Evolutionary conservation across 1,140 invertebrate species (phyloP).

Genomic region (Cephus cinctus): DNA sequence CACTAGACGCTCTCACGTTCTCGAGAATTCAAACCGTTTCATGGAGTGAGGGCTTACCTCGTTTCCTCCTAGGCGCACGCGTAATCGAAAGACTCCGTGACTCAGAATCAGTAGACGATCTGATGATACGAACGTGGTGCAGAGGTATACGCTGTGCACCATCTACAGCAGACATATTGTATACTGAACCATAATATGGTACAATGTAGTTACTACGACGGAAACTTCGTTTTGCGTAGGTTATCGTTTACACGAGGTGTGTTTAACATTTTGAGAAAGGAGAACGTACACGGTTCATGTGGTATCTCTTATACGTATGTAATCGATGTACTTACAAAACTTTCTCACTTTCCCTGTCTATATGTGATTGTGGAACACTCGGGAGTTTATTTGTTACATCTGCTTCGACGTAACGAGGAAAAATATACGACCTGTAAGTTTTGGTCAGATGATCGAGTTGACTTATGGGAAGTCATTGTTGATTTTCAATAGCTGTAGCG

Average conservation of each 20-base stretch:
- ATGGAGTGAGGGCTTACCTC: too few relatives aligned
- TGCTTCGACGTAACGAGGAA: too few relatives aligned
- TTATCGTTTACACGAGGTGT: too few relatives aligned
- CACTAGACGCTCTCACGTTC: background rate
- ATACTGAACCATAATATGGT: too few relatives aligned
- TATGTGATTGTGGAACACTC: background rate
- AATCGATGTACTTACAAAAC: background rate
- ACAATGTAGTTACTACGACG: too few relatives aligned
- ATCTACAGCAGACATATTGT: background rate
- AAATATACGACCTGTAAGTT: too few relatives aligned
- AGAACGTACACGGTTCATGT: background rate
- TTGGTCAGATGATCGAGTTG: too few relatives aligned
- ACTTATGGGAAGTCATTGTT: slow-evolving; percentile 26
- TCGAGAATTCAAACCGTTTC: slow-evolving; percentile 5
- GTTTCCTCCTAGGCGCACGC: too few relatives aligned
- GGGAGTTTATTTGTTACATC: slow-evolving; percentile 11
- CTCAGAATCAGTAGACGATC: background rate
- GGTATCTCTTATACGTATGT: slow-evolving; percentile 9
- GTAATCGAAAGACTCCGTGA: too few relatives aligned
- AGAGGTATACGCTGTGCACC: background rate
- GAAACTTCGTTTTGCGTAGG: too few relatives aligned
- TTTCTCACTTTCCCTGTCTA: background rate
- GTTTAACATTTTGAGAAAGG: too few relatives aligned
- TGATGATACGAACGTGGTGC: background rate
- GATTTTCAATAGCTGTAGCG: slow-evolving; percentile 29